phyloP scores from a whole-genome alignment of 2,888 invertebrate species.

The Drosophila borealis region DNA sequence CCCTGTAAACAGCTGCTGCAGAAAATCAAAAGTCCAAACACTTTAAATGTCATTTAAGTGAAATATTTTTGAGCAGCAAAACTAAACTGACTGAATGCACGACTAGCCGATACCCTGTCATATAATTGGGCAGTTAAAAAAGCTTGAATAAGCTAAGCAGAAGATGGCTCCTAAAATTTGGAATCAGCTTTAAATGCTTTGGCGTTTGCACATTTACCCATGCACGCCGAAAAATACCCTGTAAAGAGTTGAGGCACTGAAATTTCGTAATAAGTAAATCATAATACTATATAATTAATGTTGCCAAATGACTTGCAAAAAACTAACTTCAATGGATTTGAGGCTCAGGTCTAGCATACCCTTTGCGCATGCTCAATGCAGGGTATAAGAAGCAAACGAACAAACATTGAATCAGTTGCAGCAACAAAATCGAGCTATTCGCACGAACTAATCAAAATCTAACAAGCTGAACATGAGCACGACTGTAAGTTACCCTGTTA shows the following conservation, averaged over 20 bases:
- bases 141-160: too few species aligned
- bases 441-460: background rate
- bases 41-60: too few species aligned
- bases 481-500: background rate
- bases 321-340: background rate
- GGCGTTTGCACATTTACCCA: too few species aligned
- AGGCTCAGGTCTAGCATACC: background rate
- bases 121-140: background rate
- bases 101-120: constrained; percentile 11
- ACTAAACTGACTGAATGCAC: background rate
- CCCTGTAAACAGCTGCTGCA: background rate
- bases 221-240: background rate
- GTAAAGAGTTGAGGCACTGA: background rate
- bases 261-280: background rate
- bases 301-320: too few species aligned
- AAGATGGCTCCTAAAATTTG: background rate
- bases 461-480: background rate
- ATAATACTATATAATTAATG: background rate
- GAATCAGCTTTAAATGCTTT: too few species aligned
- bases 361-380: background rate
- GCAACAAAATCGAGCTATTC: background rate
- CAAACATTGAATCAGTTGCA: background rate
- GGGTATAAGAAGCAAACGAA: background rate
- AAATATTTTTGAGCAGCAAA: background rate
- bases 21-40: background rate